Evolutionary conservation across 2,888 invertebrate genomes (phyloP), one percentile per base, ranked within the genome.

Genomic region (Toxonevra muliebris): DNA sequence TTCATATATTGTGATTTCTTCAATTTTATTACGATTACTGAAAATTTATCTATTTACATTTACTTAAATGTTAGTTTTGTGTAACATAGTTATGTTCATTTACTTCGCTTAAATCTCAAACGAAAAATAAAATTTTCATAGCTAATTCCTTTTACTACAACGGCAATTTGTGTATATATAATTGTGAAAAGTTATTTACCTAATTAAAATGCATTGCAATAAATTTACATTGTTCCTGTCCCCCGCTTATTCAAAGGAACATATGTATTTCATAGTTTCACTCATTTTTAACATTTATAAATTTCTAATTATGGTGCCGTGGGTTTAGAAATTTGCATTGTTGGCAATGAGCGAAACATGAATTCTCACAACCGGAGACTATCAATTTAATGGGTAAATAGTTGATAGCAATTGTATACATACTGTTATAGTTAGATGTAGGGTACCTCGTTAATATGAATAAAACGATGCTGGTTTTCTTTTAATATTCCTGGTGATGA

Each of bases 61-160:
- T 79, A 76, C 74, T 70, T 70, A 80, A 82, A 80, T 78, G 76
- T 79, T 80, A 82, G 82, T 82, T 82, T 82, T 81, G 82, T 68
- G 80, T 77, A 73, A 73, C 74, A 81, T 84, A 84, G 85, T 82
- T 81, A 85, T 85, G 85, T 81, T 80, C 85, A 85, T 85, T 84
- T 82, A 79, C 81, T 84, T 79, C 81, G 84, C 83, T 82, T 74
- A 76, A 78, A 80, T 79, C 83, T 82, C 82, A 82, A 83, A 84
- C 82, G 80, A 83, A 65, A 20, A 15, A n/a, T 1, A 11, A 62
- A 73, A 74, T 30, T 30, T 30, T 2, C 30, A 30, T 30, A 30
- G 30, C 30, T 7, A 4, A 4, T 30, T 30, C 7, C 30, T 30
- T 30, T 30, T 7, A 30, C 30, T 30, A 4, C 30, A 30, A 30